Evolutionary conservation across 2,797 vertebrate genomes (phyloP).

Genomic region (Galago senegalensis): DNA sequence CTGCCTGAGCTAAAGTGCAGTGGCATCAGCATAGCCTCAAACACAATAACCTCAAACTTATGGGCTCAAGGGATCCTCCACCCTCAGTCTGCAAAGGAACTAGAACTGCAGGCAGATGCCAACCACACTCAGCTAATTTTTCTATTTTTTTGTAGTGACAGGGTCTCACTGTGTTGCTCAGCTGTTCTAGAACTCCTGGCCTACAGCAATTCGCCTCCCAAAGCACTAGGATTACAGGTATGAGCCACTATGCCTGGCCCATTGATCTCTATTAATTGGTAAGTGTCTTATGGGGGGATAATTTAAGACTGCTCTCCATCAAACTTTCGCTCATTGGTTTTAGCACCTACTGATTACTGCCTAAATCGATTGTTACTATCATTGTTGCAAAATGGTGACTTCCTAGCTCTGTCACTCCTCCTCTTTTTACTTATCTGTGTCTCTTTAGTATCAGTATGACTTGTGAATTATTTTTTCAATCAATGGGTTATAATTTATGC

Average conservation of each 20-base stretch:
- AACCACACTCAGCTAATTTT: not conserved
- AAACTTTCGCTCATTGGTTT: constrained; percentile 15
- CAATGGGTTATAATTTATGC: not conserved
- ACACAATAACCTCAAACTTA: too few relatives aligned
- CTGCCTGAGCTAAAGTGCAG: too few relatives aligned
- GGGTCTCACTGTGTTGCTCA: too few relatives aligned
- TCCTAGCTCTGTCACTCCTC: constrained; percentile 21
- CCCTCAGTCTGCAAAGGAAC: not conserved
- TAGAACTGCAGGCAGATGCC: not conserved
- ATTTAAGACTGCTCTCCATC: not conserved
- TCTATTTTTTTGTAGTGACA: not conserved
- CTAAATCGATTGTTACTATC: not conserved
- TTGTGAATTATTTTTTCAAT: not conserved
- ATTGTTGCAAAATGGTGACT: not conserved
- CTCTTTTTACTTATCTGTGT: not conserved
- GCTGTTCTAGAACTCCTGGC: not conserved
- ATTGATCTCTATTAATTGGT: not conserved
- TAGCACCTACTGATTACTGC: not conserved
- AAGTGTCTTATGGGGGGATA: not conserved
- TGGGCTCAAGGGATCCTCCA: not conserved
- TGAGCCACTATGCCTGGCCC: too few relatives aligned
- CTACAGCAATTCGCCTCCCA: not conserved
- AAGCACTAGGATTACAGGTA: too few relatives aligned
- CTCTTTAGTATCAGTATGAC: not conserved
- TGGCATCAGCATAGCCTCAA: too few relatives aligned